phyloP scores from a whole-genome alignment of 2,888 invertebrate genomes.

The Ommatoiulus sabulosus region DNA sequence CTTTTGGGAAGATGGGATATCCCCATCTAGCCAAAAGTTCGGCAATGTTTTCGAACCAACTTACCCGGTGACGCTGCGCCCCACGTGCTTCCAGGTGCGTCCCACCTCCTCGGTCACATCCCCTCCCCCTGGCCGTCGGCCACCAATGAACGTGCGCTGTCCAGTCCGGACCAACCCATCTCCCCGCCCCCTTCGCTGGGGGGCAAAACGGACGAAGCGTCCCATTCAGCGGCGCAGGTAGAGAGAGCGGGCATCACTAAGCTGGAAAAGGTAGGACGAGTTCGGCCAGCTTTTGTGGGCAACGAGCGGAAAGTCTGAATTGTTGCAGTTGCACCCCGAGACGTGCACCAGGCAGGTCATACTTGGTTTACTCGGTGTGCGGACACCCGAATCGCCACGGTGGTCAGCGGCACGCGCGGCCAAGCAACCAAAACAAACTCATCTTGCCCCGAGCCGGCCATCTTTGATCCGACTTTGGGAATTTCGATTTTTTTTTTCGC shows the following conservation, averaged over 20 bases:
- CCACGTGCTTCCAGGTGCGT: not conserved
- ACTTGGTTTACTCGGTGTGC: conserved; percentile 23
- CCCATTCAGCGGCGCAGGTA: not conserved
- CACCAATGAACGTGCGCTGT: not conserved
- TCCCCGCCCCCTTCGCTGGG: not conserved
- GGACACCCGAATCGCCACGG: conserved; percentile 39
- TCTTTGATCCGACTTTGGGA: not conserved
- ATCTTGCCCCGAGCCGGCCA: not conserved
- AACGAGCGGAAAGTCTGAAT: conserved; percentile 18
- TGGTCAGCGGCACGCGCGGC: conserved; percentile 27
- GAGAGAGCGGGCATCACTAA: not conserved
- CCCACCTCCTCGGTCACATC: not conserved
- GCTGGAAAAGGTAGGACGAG: conserved; percentile 8
- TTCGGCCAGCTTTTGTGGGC: not conserved
- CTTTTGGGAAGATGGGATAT: too few species aligned
- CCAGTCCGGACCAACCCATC: not conserved
- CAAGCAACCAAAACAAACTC: conserved; percentile 24
- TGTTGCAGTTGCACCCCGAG: conserved; percentile 40
- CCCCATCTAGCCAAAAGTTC: too few species aligned
- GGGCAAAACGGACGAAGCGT: not conserved
- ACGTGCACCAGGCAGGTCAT: conserved; percentile 40
- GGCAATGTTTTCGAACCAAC: too few species aligned
- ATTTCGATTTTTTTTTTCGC: not conserved
- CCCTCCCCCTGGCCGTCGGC: too few species aligned
- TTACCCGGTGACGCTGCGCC: too few species aligned